Base-by-base conservation (phyloP, 1,140 invertebrate species). In the Zaprionus ghesquierei region DNA sequence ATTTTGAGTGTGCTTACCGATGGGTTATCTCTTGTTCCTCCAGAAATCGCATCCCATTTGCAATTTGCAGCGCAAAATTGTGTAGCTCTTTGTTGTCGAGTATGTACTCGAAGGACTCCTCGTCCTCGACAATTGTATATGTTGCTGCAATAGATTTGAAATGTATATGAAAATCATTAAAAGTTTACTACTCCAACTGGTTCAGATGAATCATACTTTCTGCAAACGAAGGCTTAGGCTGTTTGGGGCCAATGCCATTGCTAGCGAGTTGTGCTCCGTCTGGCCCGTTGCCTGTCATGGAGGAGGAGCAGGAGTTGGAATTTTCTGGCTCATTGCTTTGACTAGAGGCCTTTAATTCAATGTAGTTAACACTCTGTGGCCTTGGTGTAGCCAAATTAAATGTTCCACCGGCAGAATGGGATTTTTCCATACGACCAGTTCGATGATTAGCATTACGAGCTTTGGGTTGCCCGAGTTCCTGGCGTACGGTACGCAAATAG, bases 51-150 rank as follows among this genome's bases (percentile, higher is more conserved):
- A 96, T 96, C 2, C 95, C 95, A 46, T 93, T 91, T 0, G 95
- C 95, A 29, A 96, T 95, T 92, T 96, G 95, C 10, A 95, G 69
- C 0, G 95, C 94, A 77, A 96, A 96, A 33, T 93, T 93, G 31
- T 95, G 92, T 77, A 95, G 92, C 64, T 94, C 94, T 5, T 91
- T 92, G 27, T 94, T 90, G 77, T 95, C 93, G 20, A 95, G 77
- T 8, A 94, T 91, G 22, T 92, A 92, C 41, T 92, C 90, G 25
- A 92, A 85, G 2, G 71, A 46, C 6, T 79, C 76, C 12, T 89
- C 77, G 1, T 86, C 81, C 35, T 84, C 84, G 12, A 91, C 68
- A 51, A 84, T 76, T 4, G 81, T 84, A 29, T 91, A 91, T 0
- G 89, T 91, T 10, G 89, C 89, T 91, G 29, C 53, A 54, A n/a